Evolutionary conservation across 2,888 invertebrate species (phyloP).

Genomic region (Lepeophtheirus nordmannii): DNA sequence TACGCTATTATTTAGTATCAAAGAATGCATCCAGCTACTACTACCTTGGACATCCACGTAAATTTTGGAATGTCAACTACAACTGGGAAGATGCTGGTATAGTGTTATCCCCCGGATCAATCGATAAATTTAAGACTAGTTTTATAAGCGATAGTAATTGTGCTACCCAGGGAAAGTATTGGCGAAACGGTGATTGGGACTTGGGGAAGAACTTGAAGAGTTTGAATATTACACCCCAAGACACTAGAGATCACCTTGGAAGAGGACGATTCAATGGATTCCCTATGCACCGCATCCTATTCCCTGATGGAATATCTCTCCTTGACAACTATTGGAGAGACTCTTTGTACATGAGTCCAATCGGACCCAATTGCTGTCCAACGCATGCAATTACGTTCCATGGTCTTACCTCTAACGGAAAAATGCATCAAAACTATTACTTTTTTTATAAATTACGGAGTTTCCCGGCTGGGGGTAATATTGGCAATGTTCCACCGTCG

Average conservation of each 20-base stretch:
- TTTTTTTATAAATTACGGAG: slow-evolving; percentile 26
- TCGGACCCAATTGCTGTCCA: slow-evolving; percentile 29
- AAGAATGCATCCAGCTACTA: slow-evolving; percentile 27
- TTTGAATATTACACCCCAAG: slow-evolving; percentile 28
- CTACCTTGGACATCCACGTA: slow-evolving; percentile 30
- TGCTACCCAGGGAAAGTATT: slow-evolving; percentile 10
- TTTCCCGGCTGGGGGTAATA: slow-evolving; percentile 19
- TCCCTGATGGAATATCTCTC: slow-evolving; percentile 29
- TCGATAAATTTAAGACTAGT: slow-evolving; percentile 25
- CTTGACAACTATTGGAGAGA: slow-evolving; percentile 30
- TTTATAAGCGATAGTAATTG: neutral
- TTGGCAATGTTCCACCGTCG: slow-evolving; percentile 6
- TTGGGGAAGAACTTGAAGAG: slow-evolving; percentile 28
- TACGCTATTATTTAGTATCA: slow-evolving; percentile 29
- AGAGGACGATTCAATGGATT: slow-evolving; percentile 30
- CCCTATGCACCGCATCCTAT: slow-evolving; percentile 29
- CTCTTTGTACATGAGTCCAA: slow-evolving; percentile 28
- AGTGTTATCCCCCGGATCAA: slow-evolving; percentile 28
- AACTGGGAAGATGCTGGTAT: slow-evolving; percentile 30
- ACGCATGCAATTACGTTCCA: slow-evolving; percentile 30
- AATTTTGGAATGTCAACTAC: slow-evolving; percentile 29
- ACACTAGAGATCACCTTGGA: slow-evolving; percentile 29
- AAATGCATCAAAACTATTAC: slow-evolving; percentile 27
- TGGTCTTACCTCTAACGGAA: slow-evolving; percentile 27
- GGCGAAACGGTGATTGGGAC: slow-evolving; percentile 28